phyloP scores from a whole-genome alignment of 30 jellyfish, hydroid and myxozoan species.

The Hydractinia symbiolongicarpus region DNA sequence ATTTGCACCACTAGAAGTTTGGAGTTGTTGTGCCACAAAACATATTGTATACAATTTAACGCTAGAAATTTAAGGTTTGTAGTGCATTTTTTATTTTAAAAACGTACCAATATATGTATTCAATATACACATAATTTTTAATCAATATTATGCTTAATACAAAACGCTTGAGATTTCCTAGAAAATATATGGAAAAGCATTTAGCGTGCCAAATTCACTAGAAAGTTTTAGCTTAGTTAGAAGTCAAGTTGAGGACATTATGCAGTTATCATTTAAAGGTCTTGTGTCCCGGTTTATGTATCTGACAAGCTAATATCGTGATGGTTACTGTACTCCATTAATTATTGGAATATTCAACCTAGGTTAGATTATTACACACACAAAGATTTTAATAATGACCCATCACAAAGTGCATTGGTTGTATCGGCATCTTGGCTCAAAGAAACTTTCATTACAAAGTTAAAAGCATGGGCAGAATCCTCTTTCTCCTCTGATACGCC shows the following conservation, averaged over 20 bases:
- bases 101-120: not conserved
- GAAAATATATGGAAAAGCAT: too few relatives aligned
- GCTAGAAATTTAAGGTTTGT: not conserved
- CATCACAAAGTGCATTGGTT: slow-evolving; percentile 49
- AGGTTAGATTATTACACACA: not conserved
- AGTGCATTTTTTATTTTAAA: not conserved
- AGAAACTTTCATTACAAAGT: slow-evolving; percentile 44
- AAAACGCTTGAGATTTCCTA: too few relatives aligned
- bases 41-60: not conserved
- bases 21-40: not conserved
- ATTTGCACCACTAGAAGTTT: not conserved
- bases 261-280: too few relatives aligned
- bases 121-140: not conserved
- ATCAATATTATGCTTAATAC: too few relatives aligned
- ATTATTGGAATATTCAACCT: not conserved
- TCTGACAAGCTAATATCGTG: too few relatives aligned
- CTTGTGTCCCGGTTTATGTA: too few relatives aligned
- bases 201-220: too few relatives aligned
- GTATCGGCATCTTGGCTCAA: slow-evolving; percentile 63
- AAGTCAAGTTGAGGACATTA: too few relatives aligned
- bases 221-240: too few relatives aligned
- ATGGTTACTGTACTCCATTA: too few relatives aligned
- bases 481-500: slow-evolving; percentile 13
- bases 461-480: slow-evolving; percentile 63
- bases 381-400: not conserved